phyloP scores from a whole-genome alignment of 2,797 vertebrate genomes.

The Lemur catta region DNA sequence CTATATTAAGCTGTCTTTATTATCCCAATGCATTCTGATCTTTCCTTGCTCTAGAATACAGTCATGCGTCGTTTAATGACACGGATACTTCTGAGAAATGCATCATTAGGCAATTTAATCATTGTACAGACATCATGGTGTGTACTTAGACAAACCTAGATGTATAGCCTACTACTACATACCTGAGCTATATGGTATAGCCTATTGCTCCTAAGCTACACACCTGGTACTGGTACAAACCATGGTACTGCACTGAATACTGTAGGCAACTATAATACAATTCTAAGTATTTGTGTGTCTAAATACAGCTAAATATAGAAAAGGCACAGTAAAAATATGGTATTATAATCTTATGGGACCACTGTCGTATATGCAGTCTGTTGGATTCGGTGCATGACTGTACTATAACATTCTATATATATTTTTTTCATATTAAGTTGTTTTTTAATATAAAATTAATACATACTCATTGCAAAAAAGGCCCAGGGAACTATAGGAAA shows the following conservation, averaged over 20 bases:
- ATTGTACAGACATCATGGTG: too few species aligned
- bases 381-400: not conserved
- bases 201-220: not conserved
- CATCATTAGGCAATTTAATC: not conserved
- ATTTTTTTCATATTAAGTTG: conserved; percentile 29
- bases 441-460: conserved; percentile 38
- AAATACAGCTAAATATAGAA: not conserved
- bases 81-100: not conserved
- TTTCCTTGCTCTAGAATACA: not conserved
- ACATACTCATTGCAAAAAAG: not conserved
- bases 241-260: not conserved
- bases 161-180: not conserved
- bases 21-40: conserved; percentile 24
- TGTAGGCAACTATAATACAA: not conserved
- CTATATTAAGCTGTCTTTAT: conserved; percentile 49
- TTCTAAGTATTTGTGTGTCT: not conserved
- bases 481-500: not conserved
- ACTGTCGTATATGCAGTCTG: not conserved
- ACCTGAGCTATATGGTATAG: not conserved
- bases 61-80: not conserved
- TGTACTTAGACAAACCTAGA: not conserved
- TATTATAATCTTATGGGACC: not conserved
- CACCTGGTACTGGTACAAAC: not conserved
- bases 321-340: not conserved
- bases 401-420: not conserved